Evolutionary conservation across 2,797 vertebrate genomes (phyloP).

Genomic region (Melanotaenia trifasciata): DNA sequence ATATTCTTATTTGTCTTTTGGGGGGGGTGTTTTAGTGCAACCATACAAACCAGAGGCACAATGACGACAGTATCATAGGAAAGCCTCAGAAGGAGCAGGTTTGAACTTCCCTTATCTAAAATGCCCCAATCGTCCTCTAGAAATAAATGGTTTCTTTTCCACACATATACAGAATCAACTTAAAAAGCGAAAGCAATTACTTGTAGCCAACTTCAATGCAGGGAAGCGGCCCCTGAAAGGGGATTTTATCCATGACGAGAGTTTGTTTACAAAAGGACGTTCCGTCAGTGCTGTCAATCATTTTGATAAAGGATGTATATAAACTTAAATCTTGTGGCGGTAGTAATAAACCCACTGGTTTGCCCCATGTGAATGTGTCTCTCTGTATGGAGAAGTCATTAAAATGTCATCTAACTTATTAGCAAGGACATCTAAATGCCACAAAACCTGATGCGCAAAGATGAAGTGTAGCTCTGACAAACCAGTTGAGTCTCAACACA

Average conservation of each 20-base stretch:
- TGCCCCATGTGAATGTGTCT: conserved; percentile 21
- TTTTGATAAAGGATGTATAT: conserved; percentile 33
- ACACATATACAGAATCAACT: not conserved
- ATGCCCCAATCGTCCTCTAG: not conserved
- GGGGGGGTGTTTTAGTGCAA: not conserved
- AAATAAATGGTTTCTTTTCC: not conserved
- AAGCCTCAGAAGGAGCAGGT: not conserved
- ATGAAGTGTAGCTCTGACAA: not conserved
- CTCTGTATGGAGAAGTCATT: not conserved
- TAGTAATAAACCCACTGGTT: conserved; percentile 15
- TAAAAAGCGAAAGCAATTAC: not conserved
- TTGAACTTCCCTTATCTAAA: not conserved
- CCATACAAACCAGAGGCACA: not conserved
- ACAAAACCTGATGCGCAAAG: conserved; percentile 3
- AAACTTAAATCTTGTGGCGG: conserved; percentile 3
- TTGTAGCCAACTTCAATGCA: not conserved
- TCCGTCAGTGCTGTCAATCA: conserved; percentile 7
- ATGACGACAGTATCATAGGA: not conserved
- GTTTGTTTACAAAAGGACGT: conserved; percentile 19
- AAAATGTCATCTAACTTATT: conserved; percentile 4
- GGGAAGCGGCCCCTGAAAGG: not conserved
- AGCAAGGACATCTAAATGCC: not conserved
- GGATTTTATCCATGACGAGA: not conserved
- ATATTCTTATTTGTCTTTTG: not conserved
- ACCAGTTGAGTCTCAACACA: not conserved